Base-by-base conservation (phyloP, 2,113 vertebrate species). In the Cranoglanis bouderius region DNA sequence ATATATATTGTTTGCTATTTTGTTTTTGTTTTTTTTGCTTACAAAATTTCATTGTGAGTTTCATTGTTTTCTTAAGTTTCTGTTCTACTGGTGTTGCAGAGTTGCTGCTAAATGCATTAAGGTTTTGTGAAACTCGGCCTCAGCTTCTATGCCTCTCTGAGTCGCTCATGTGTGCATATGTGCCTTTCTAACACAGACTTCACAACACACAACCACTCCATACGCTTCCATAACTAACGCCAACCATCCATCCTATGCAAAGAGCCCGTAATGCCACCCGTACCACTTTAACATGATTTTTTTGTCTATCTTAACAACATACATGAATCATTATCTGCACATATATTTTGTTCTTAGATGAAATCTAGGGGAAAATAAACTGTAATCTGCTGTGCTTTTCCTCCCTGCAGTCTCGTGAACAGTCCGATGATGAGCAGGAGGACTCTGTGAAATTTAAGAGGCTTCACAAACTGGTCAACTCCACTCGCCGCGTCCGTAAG, bases 391-490 rank as follows among this genome's bases (percentile, higher is more conserved):
- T 26, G 29, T 53, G 26, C 77, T 12, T 7, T 95, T 94, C 96
- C 89, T 95, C 93, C 65, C 94, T 93, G 87, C 94, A 99, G 98
- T 99, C 98, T 92, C 97, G 96, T 93, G 98, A 99, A 92, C 98
- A 97, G 93, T 99, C 98, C 0, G 98, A 99, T 89, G 98, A 99
- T 90, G 98, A 99, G 93, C 96, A 97, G 0, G 98, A 99, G 93
- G 98, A 99, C 92, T 98, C 97, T 0, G 97, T 98, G 93, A 99
- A 99, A 95, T 99, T 99, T 94, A 98, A 97, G 93, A 95, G 98
- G 89, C 96, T 99, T 90, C 98, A 99, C 95, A 99, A 98, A 92
- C 95, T 99, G 95, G 98, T 99, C 29, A 99, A 97, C 95, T 99
- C 98, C 43, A 99, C 98, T 82, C 98, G 98, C 82, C 96, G 98